phyloP scores from a whole-genome alignment of 2,113 vertebrate species.

The Oncorhynchus nerka region DNA sequence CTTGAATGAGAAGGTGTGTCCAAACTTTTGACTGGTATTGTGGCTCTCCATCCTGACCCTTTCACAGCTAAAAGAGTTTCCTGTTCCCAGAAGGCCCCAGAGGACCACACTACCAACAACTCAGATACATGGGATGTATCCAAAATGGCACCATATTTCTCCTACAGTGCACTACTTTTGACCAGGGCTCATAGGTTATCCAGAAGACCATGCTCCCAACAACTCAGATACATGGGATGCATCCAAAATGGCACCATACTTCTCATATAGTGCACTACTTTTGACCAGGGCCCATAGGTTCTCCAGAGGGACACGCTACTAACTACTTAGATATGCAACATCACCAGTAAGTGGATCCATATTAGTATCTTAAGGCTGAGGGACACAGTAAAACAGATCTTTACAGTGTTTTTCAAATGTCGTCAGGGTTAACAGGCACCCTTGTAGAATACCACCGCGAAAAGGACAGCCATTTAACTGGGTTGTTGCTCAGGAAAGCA shows the following conservation, averaged over 20 bases:
- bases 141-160: too few relatives aligned
- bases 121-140: too few relatives aligned
- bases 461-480: constrained; percentile 38
- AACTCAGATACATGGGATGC: not conserved
- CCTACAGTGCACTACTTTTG: too few relatives aligned
- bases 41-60: constrained; percentile 8
- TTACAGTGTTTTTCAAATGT: constrained; percentile 45
- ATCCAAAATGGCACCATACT: too few relatives aligned
- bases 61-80: constrained; percentile 41
- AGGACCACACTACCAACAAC: constrained; percentile 1
- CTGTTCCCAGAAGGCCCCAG: constrained; percentile 4
- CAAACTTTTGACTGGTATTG: too few relatives aligned
- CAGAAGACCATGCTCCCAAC: not conserved
- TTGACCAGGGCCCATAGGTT: too few relatives aligned
- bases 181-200: too few relatives aligned
- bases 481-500: constrained; percentile 8
- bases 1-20: too few relatives aligned
- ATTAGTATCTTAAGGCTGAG: constrained; percentile 18
- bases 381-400: constrained; percentile 48
- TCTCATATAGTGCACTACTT: too few relatives aligned
- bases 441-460: constrained; percentile 6
- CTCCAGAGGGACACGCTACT: constrained; percentile 10
- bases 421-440: constrained; percentile 24
- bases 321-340: constrained; percentile 18
- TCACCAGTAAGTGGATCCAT: constrained; percentile 15